Evolutionary conservation across 2,888 invertebrate species (phyloP), one percentile per base, ranked within the genome.

Genomic region (Hipparchia sbordonii): DNA sequence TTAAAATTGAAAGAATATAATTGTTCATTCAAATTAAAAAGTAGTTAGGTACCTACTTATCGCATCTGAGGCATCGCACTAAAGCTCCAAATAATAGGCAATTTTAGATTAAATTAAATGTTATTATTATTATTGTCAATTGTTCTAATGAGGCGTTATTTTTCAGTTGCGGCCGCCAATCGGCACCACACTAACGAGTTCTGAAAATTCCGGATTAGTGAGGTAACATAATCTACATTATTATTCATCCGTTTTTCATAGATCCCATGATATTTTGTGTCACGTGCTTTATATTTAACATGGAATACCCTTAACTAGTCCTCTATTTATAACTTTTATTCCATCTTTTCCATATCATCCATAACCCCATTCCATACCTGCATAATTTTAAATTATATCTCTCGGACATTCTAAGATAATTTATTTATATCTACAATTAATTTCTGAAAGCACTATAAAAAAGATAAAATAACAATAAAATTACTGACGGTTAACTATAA

Each of bases 161-260:
- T 92, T 93, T 76, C 90, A 93, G 93, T 90, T 93, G 84, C 93
- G 93, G 89, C 92, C 93, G 79, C 92, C 92, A 77, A 91, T 91
- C 88, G 87, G 89, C 81, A 87, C 92, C 80, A 86, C 90, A 84
- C 85, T 93, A 87, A 88, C 92, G 85, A 92, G 89, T 91, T 93
- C 93, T 89, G 93, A 93, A 85, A 93, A 92, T 89, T 93, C 93
- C 88, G 93, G 93, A 88, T 91, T 93, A 92, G 93, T 93, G 90
- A 93, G 93, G 93, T 93, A 91, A 90, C 78, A 48, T 67, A 52
- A 67, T 39, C 48, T 23, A n/a, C 6, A n/a, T 65, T 7, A 57
- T 45, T 54, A n/a, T 67, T 54, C 8, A 52, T 60, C 5, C 12
- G 8, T 62, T 62, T 62, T 1, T 46, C 8, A 4, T 2, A 13